Base-by-base conservation (phyloP, 92 coral and sea anemone species). In the Palythoa grandis region DNA sequence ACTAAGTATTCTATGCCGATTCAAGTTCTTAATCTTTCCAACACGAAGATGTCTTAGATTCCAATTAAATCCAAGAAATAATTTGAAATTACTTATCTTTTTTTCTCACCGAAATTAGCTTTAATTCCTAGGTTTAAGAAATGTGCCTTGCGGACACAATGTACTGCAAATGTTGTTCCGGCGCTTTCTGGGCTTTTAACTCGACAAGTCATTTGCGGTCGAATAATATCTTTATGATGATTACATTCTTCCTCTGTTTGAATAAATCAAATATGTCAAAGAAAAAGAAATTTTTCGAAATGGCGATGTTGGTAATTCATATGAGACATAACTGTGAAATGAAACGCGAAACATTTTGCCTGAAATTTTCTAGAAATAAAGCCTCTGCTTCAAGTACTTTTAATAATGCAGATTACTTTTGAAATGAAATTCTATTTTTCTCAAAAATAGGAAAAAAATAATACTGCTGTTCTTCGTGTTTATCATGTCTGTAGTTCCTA, bases 131-230 rank as follows among this genome's bases (percentile, higher is more conserved):
- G 74, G 15, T 29, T 37, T 25, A 7, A 22, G 17, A 29, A 29
- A 25, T 25, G 24, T 69, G 74, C 74, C 74, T 69, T 12, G 43
- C 23, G 74, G 74, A 25, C 47, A 69, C 7, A 10, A 25, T 13
- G 23, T 22, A 25, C 14, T 8, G 7, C 19, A 12, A 69, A 69
- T 24, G 19, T 12, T 69, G 43, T 53, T 65, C 56, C 72, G 73
- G 70, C 37, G 20, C 13, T 73, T 20, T 65, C 66, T 22, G 85
- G 40, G 85, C 66, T 80, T 80, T 48, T 48, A 80, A 65, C 66
- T 80, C 22, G 24, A 40, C 38, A 67, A 47, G 74, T 53, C 74
- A 65, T 80, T 80, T 80, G 85, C 60, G 63, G 85, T 67, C 20
- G 61, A 65, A 29, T 80, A n/a, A 47, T 80, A 37, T 47, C 39